These are phyloP conservation scores for Xyrichtys novacula DNA, from an alignment of 2,797 vertebrate genomes.

Conservation along the genomic window DNA sequence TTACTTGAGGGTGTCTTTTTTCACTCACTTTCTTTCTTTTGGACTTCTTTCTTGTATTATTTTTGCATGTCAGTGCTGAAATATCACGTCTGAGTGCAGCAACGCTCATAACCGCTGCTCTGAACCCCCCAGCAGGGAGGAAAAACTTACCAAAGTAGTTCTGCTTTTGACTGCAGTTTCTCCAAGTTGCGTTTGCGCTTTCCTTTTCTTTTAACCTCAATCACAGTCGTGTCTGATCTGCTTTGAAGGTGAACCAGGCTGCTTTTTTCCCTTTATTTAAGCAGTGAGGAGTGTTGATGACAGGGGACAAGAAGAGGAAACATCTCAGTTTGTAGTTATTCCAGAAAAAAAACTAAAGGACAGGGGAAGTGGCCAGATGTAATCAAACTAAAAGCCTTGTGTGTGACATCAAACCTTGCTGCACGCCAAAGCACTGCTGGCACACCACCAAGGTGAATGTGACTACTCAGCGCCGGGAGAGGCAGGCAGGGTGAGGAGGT, in stretches of 20 bases:
- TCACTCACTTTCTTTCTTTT: slow-evolving; percentile 20
- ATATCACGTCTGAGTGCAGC: slow-evolving; percentile 18
- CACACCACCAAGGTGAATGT: slow-evolving; percentile 79
- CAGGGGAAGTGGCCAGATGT: slow-evolving; percentile 71
- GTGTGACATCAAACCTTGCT: slow-evolving; percentile 63
- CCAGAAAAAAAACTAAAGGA: slow-evolving; percentile 62
- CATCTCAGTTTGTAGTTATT: slow-evolving; percentile 73
- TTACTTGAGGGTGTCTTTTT: slow-evolving; percentile 36
- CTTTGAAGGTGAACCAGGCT: slow-evolving; percentile 40
- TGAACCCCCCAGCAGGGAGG: slow-evolving; percentile 27
- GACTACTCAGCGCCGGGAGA: slow-evolving; percentile 60
- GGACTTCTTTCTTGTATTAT: slow-evolving; percentile 20
- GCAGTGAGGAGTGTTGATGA: slow-evolving; percentile 33
- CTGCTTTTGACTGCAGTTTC: slow-evolving; percentile 34
- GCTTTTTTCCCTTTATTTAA: slow-evolving; percentile 21
- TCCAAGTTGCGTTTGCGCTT: slow-evolving; percentile 15
- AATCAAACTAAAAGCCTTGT: slow-evolving; percentile 88
- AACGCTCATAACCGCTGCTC: slow-evolving; percentile 17
- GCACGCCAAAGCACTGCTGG: slow-evolving; percentile 70
- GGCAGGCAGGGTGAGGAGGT: slow-evolving; percentile 47
- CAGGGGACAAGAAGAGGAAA: slow-evolving; percentile 49
- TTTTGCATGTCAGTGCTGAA: slow-evolving; percentile 29
- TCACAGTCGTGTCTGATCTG: slow-evolving; percentile 11
- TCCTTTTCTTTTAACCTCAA: slow-evolving; percentile 30
- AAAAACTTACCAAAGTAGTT: slow-evolving; percentile 46